Evolutionary conservation across 2,888 invertebrate genomes (phyloP).

Genomic region (Campoplex capitator): DNA sequence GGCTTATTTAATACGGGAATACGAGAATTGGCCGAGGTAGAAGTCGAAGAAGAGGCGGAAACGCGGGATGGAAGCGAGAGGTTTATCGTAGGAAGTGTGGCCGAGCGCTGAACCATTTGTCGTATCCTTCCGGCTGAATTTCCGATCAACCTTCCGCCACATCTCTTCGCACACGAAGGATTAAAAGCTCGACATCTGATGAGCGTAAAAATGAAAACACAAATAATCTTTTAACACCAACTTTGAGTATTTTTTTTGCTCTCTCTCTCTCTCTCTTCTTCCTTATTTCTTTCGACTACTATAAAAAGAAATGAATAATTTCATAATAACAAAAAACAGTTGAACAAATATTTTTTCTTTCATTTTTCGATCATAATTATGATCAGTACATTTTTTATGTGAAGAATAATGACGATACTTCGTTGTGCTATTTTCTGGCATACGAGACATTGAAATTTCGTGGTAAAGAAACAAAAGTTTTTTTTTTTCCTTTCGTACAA

Average conservation of each 20-base stretch:
- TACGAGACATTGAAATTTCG: neutral
- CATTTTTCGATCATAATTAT: neutral
- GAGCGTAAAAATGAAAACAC: constrained; percentile 56
- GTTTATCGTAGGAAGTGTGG: constrained; percentile 81
- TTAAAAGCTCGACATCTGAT: constrained; percentile 83
- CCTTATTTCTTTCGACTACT: neutral
- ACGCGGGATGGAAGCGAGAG: constrained; percentile 73
- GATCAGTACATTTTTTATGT: neutral
- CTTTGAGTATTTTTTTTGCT: constrained; percentile 36
- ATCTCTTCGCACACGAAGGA: constrained; percentile 81
- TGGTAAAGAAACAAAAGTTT: neutral
- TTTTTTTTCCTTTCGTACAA: neutral
- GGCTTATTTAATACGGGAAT: constrained; percentile 81
- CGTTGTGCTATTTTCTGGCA: neutral
- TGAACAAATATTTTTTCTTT: neutral
- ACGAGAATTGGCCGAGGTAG: constrained; percentile 78
- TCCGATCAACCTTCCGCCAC: constrained; percentile 76
- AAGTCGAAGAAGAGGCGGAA: constrained; percentile 66
- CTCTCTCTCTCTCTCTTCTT: constrained; percentile 72
- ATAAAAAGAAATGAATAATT: neutral
- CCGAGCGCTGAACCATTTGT: constrained; percentile 81
- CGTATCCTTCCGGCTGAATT: constrained; percentile 69
- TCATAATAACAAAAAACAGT: neutral
- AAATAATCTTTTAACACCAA: constrained; percentile 39
- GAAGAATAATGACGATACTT: neutral